These are phyloP conservation scores for Drosophila baimaii DNA, from an alignment of 1,140 invertebrate genomes.

Conservation along the genomic window DNA sequence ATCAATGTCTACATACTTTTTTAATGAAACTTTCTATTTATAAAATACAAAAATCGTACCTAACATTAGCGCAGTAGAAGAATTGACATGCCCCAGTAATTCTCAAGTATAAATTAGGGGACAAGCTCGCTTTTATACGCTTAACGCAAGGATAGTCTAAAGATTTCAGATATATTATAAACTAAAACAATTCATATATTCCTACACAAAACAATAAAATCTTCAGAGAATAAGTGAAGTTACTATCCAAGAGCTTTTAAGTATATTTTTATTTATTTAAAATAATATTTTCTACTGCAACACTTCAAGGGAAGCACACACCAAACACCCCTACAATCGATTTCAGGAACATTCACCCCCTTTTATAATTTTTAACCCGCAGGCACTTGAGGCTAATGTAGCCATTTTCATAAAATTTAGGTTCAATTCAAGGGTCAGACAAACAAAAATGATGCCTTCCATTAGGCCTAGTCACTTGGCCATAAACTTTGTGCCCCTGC, in stretches of 20 bases:
- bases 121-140: too few species aligned
- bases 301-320: not conserved
- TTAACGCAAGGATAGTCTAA: too few species aligned
- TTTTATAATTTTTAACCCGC: constrained; percentile 5
- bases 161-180: too few species aligned
- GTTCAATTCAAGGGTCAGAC: constrained; percentile 46
- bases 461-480: constrained; percentile 35
- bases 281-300: not conserved
- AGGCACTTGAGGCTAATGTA: constrained; percentile 20
- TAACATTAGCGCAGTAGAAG: too few species aligned
- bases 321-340: not conserved
- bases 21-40: too few species aligned
- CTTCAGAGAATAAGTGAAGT: too few species aligned
- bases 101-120: too few species aligned
- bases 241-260: not conserved
- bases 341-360: not conserved
- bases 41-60: too few species aligned
- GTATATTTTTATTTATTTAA: not conserved
- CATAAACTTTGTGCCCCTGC: constrained; percentile 23
- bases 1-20: not conserved
- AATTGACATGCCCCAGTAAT: too few species aligned
- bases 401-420: constrained; percentile 49
- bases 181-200: too few species aligned
- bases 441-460: constrained; percentile 48
- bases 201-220: too few species aligned